phyloP scores from a whole-genome alignment of 2,888 invertebrate genomes.

The Sturmia bella region DNA sequence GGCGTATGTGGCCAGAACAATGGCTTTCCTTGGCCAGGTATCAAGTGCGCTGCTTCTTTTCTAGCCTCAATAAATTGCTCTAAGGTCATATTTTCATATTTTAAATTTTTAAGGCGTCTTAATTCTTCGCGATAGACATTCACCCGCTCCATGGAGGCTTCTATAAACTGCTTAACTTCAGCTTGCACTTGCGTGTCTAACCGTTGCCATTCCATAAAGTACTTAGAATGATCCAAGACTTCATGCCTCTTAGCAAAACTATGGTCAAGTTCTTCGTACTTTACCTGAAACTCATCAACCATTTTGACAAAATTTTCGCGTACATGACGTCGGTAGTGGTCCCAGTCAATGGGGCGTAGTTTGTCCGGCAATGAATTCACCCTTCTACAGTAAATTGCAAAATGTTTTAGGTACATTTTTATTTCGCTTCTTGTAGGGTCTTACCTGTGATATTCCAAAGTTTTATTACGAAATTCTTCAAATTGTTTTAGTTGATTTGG shows the following conservation, averaged over 20 bases:
- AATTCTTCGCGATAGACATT: constrained; percentile 84
- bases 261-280: constrained; percentile 83
- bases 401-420: neutral
- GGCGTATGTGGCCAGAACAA: constrained; percentile 58
- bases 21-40: constrained; percentile 49
- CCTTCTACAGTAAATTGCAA: constrained; percentile 70
- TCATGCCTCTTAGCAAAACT: constrained; percentile 72
- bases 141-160: constrained; percentile 77
- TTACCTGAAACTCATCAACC: constrained; percentile 92
- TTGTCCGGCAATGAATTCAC: constrained; percentile 84
- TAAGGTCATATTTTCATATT: constrained; percentile 92
- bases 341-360: constrained; percentile 92
- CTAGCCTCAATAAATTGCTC: constrained; percentile 58
- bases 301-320: constrained; percentile 86
- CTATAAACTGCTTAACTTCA: constrained; percentile 72
- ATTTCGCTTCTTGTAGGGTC: neutral
- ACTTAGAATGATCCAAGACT: constrained; percentile 74
- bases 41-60: constrained; percentile 39
- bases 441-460: constrained; percentile 73
- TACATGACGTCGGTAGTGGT: constrained; percentile 86
- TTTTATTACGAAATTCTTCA: constrained; percentile 71
- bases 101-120: constrained; percentile 84
- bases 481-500: constrained; percentile 74
- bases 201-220: constrained; percentile 83
- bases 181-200: constrained; percentile 84